Evolutionary conservation across 2,113 vertebrate species (phyloP).

Genomic region (Dipodomys merriami): DNA sequence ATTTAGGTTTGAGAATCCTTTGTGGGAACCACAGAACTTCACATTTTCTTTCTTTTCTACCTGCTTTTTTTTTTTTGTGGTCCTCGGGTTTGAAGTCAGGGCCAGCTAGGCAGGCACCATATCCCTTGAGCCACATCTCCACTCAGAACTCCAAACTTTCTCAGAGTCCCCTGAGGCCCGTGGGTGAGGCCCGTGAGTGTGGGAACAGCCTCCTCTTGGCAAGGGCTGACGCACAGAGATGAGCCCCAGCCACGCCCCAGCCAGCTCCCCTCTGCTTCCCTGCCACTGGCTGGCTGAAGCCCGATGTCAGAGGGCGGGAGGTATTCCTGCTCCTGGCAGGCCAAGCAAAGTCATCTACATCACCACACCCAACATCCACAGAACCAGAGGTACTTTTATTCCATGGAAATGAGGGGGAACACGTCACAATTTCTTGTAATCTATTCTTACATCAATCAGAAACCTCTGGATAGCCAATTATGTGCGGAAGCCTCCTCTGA

Average conservation of each 20-base stretch:
- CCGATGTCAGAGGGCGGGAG: background rate
- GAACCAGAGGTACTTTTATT: background rate
- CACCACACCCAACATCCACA: fast-evolving
- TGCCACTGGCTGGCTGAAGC: too few species aligned
- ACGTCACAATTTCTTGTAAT: background rate
- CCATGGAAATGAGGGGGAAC: background rate
- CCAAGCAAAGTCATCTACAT: background rate
- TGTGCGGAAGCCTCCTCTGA: background rate
- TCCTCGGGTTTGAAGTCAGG: too few species aligned
- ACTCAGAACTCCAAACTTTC: background rate
- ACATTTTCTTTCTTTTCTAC: background rate
- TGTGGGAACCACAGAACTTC: background rate
- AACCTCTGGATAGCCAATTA: background rate
- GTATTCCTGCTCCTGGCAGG: fast-evolving
- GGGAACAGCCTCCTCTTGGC: background rate
- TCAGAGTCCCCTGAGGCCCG: background rate
- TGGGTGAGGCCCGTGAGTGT: background rate
- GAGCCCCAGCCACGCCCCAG: background rate
- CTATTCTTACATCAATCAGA: background rate
- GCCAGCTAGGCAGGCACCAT: too few species aligned
- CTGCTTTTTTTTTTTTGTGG: too few species aligned
- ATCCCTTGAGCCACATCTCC: too few species aligned
- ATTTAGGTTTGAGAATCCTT: background rate
- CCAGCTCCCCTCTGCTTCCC: background rate
- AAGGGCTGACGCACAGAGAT: background rate